phyloP scores from a whole-genome alignment of 2,113 vertebrate genomes.

The Canis aureus region DNA sequence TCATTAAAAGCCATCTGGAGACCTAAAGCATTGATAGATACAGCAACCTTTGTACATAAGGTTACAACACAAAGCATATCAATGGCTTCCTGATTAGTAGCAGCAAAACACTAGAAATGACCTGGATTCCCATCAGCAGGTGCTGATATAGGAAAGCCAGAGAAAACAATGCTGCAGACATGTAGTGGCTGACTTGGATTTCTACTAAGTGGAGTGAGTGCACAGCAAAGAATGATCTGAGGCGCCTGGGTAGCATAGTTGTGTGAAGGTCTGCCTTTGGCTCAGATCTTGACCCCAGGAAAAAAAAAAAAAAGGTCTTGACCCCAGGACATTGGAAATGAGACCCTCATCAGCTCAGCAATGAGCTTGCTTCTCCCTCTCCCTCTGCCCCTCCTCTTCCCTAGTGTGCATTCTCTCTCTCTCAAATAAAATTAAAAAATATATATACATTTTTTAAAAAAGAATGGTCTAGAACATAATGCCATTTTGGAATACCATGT shows the following conservation, averaged over 20 bases:
- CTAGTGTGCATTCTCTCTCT: too few species aligned
- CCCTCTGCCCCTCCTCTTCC: too few species aligned
- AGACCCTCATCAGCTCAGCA: too few species aligned
- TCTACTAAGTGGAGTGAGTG: not conserved
- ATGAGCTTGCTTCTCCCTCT: too few species aligned
- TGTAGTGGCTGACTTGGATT: not conserved
- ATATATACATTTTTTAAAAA: too few species aligned
- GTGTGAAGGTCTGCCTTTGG: too few species aligned
- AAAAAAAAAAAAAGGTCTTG: too few species aligned
- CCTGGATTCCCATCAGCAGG: not conserved
- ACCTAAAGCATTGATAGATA: not conserved
- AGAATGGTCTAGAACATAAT: not conserved
- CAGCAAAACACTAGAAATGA: not conserved
- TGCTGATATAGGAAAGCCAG: not conserved
- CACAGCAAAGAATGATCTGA: not conserved
- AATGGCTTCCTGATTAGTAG: not conserved
- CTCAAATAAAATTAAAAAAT: too few species aligned
- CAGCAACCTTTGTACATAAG: not conserved
- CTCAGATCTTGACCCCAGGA: too few species aligned
- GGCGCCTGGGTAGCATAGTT: too few species aligned
- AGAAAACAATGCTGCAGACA: not conserved
- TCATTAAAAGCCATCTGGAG: not conserved
- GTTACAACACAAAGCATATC: not conserved
- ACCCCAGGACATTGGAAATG: too few species aligned
- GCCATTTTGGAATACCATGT: not conserved